A percentile compares a stretch with the other conserved stretches of the same genome.
These are phyloP conservation scores for Panurus biarmicus DNA, from an alignment of 2,113 vertebrate species.

Conservation along the genomic window DNA sequence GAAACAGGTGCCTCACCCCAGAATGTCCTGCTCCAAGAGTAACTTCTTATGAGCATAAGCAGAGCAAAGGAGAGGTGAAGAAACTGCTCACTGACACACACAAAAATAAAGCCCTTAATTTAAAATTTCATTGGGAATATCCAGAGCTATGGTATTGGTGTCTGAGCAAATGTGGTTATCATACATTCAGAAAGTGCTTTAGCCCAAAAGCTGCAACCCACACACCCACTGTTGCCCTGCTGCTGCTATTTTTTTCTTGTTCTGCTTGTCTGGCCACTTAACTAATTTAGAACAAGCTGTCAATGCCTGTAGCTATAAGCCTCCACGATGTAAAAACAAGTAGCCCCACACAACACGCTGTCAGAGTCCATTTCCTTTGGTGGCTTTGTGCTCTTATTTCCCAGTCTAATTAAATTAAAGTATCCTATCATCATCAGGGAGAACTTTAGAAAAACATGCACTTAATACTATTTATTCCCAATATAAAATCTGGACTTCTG, in stretches of 20 bases:
- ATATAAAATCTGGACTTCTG: neutral
- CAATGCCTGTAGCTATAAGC: neutral
- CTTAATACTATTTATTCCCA: neutral
- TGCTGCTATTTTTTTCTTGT: neutral
- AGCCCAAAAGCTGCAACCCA: neutral
- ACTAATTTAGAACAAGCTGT: neutral
- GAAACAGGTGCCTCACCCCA: neutral
- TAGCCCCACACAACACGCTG: neutral
- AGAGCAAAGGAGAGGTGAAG: neutral
- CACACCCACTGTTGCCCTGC: neutral
- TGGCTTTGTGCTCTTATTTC: neutral
- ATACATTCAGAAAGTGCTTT: neutral
- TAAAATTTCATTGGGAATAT: neutral
- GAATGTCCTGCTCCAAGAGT: neutral
- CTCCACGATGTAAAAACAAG: neutral
- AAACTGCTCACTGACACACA: neutral
- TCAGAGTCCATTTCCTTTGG: neutral
- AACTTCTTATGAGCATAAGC: neutral
- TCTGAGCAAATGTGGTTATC: neutral
- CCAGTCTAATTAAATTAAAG: neutral
- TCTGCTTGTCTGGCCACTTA: neutral
- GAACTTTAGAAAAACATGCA: neutral
- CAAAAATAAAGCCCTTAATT: fast-evolving
- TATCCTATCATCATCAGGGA: neutral
- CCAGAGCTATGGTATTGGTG: neutral